Evolutionary conservation across 2,113 vertebrate genomes (phyloP), one percentile per base, ranked within the genome.

Genomic region (Oncorhynchus masou): DNA sequence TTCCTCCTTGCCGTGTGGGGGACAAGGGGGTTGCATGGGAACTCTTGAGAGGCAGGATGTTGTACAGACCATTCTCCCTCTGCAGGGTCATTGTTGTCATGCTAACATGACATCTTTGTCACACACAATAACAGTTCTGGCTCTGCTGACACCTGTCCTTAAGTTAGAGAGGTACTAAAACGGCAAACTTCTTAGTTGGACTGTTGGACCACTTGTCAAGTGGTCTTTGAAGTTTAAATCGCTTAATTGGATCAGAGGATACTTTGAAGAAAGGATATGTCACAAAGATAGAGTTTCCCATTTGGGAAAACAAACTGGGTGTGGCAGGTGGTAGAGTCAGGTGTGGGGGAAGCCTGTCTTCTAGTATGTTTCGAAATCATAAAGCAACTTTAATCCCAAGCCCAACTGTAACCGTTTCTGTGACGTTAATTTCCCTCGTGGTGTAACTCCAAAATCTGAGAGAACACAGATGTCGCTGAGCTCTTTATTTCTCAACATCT

Each of bases 11-110:
- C 65, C 51, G 77, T n/a, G 51, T 64, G 72, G 73, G 78, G 34
- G 73, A 77, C 74, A 27, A 71, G 54, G 81, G 39, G 73, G 70
- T 81, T 80, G 83, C 79, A 76, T 71, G 75, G 68, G 68, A 76
- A 76, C 57, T 31, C 31, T 45, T 24, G 76, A 29, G 51, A 75
- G 75, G 77, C 81, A 83, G 79, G 81, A 83, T 81, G 78, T 79
- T 86, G 86, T 80, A 77, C 81, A 74, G 82, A 80, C 83, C 83
- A 75, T 80, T 82, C 77, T 84, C 82, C 88, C 84, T 25, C 27
- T 57, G 75, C 82, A 48, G 76, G 64, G 75, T 54, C 80, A 77
- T 86, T 85, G 78, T 80, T 9, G 68, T 79, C 66, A 70, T 79
- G 76, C 71, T 13, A 68, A 68, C 81, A 45, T 74, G 85, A 83